These are phyloP conservation scores for Mesembrinibis cayennensis DNA, from an alignment of 2,113 vertebrate genomes.

Conservation along the genomic window DNA sequence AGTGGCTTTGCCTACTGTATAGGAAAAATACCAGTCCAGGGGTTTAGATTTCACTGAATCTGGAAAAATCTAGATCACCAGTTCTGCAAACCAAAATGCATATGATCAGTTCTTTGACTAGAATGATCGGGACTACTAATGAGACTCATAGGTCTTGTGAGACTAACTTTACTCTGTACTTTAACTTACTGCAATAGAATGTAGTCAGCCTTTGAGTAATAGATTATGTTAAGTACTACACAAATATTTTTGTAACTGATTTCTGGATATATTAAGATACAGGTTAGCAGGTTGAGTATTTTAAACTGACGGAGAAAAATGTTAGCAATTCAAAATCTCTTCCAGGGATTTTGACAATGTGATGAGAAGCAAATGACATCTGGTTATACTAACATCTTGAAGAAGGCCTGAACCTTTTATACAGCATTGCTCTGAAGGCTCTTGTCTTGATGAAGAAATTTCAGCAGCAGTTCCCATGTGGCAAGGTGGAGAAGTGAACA, in stretches of 20 bases:
- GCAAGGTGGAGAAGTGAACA: not conserved
- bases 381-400: not conserved
- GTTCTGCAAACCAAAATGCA: not conserved
- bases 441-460: not conserved
- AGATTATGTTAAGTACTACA: not conserved
- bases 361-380: not conserved
- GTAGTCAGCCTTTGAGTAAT: not conserved
- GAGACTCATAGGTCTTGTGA: not conserved
- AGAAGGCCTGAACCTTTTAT: not conserved
- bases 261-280: not conserved
- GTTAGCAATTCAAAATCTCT: constrained; percentile 3
- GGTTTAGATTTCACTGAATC: not conserved
- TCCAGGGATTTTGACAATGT: not conserved
- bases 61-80: not conserved
- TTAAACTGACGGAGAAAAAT: not conserved
- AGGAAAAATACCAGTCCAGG: not conserved
- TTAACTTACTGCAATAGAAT: not conserved
- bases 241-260: not conserved
- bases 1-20: not conserved
- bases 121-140: not conserved
- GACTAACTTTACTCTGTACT: not conserved
- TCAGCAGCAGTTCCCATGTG: not conserved
- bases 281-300: not conserved
- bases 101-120: not conserved
- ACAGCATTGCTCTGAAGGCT: not conserved